phyloP scores from a whole-genome alignment of 2,113 vertebrate species.

The Lycocorax pyrrhopterus region DNA sequence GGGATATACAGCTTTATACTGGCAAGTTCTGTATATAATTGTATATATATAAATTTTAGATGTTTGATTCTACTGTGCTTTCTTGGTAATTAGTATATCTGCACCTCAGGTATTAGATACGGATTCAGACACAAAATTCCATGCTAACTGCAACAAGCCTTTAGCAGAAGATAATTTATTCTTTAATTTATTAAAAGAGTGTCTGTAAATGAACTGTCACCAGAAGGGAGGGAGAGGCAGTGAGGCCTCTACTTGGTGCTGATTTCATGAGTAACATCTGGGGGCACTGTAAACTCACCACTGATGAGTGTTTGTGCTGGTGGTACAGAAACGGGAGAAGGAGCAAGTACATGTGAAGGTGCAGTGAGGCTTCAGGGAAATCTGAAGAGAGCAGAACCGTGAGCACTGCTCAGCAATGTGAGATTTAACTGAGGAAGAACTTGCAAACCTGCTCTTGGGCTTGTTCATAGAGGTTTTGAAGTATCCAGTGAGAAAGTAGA shows the following conservation, averaged over 20 bases:
- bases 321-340: background rate
- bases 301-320: background rate
- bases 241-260: background rate
- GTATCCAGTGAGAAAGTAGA: background rate
- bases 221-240: background rate
- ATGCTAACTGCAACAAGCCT: background rate
- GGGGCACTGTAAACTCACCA: conserved; percentile 34
- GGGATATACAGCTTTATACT: background rate
- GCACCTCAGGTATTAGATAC: background rate
- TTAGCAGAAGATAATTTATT: background rate
- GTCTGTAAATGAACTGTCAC: background rate
- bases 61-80: background rate
- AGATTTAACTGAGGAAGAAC: conserved; percentile 16
- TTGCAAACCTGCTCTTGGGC: background rate
- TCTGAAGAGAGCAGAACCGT: background rate
- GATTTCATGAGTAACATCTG: background rate
- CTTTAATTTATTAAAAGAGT: background rate
- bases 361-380: background rate
- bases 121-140: background rate
- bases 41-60: background rate
- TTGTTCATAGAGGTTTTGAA: background rate
- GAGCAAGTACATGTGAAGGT: background rate
- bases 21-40: background rate
- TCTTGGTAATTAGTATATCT: background rate
- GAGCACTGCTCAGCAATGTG: background rate